These are phyloP conservation scores for Metopolophium dirhodum DNA, from an alignment of 1,140 invertebrate species.

Conservation along the genomic window DNA sequence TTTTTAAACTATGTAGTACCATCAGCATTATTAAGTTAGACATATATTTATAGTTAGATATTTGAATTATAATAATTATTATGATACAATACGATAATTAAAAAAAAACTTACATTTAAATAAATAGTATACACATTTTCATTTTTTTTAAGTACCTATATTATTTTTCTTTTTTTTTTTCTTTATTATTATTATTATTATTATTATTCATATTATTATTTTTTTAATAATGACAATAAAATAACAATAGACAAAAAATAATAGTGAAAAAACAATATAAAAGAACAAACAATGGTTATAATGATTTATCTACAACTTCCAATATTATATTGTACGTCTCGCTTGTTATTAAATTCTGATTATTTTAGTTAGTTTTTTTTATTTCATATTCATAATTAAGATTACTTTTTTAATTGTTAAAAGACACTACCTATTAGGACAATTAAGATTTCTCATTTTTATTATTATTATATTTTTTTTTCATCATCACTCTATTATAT, in stretches of 20 bases:
- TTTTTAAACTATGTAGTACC: constrained; percentile 44
- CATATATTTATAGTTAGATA: constrained; percentile 44
- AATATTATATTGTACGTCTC: constrained; percentile 27
- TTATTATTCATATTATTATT: not conserved
- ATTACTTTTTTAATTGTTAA: constrained; percentile 50
- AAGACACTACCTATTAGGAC: constrained; percentile 52
- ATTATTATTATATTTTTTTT: constrained; percentile 47
- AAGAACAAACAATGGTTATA: constrained; percentile 35
- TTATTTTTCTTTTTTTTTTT: not conserved
- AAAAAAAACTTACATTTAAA: constrained; percentile 27
- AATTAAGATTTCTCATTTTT: constrained; percentile 51
- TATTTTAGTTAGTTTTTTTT: constrained; percentile 50
- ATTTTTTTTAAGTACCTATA: constrained; percentile 13
- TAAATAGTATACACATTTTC: constrained; percentile 29
- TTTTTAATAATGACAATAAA: constrained; percentile 55
- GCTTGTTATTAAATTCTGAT: constrained; percentile 39
- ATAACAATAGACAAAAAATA: constrained; percentile 20
- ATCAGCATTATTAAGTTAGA: constrained; percentile 52
- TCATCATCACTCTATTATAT: constrained; percentile 54
- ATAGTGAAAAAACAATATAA: constrained; percentile 20
- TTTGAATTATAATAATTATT: constrained; percentile 46
- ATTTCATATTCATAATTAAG: constrained; percentile 39
- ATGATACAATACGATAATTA: constrained; percentile 43
- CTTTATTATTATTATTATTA: constrained; percentile 32
- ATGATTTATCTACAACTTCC: constrained; percentile 5